Evolutionary conservation across 2,888 invertebrate species (phyloP).

Genomic region (Caradrina kadenii): DNA sequence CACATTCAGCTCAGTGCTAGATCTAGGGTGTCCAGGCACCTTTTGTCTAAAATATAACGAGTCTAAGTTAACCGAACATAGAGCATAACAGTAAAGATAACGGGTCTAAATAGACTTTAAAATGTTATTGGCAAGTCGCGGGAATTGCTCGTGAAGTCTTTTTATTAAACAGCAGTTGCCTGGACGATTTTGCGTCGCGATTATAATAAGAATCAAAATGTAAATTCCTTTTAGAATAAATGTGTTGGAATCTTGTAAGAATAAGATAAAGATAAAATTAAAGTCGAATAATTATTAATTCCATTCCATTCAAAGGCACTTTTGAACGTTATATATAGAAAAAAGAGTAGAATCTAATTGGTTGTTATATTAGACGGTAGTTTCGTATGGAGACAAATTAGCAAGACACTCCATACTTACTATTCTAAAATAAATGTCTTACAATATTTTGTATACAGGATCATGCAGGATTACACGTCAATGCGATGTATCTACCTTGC

Average conservation of each 20-base stretch:
- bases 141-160: conserved; percentile 50
- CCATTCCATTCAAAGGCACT: no score
- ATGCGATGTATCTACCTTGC: no score
- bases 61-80: conserved; percentile 58
- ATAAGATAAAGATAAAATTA: neutral
- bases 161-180: conserved; percentile 42
- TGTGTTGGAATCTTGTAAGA: neutral
- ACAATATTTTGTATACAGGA: no score
- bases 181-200: conserved; percentile 11
- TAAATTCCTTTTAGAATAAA: neutral
- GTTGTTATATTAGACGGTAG: no score
- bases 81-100: conserved; percentile 71
- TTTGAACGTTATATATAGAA: no score
- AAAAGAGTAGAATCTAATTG: no score
- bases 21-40: conserved; percentile 66
- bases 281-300: neutral
- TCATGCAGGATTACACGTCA: no score
- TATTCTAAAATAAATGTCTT: no score
- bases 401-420: no score
- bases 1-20: conserved; percentile 48
- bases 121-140: conserved; percentile 73
- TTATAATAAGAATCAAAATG: conserved; percentile 1
- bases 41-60: conserved; percentile 66
- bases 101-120: conserved; percentile 73
- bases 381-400: no score